These are phyloP conservation scores for Drosophila mauritiana DNA, from an alignment of 1,140 invertebrate genomes.

Conservation along the genomic window DNA sequence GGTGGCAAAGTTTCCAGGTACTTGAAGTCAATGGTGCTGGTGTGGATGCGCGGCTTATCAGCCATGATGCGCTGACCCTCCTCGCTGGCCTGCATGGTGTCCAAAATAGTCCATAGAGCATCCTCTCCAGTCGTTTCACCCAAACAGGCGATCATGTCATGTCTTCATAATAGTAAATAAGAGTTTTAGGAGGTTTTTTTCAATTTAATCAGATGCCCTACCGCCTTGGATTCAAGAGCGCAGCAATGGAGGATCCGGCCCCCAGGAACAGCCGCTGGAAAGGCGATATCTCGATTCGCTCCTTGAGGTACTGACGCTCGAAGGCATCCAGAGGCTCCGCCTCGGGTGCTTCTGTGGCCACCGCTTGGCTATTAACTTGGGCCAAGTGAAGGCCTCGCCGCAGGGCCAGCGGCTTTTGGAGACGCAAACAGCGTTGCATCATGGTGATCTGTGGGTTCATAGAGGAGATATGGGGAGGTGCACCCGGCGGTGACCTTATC, in stretches of 20 bases:
- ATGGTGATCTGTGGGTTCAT: conserved; percentile 53
- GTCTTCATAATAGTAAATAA: conserved; percentile 82
- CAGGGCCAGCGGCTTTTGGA: conserved; percentile 28
- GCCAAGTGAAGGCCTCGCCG: conserved; percentile 9
- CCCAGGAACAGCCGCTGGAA: conserved; percentile 92
- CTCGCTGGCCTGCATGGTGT: conserved; percentile 85
- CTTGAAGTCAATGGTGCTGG: conserved; percentile 91
- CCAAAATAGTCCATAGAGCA: conserved; percentile 90
- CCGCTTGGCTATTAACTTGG: conserved; percentile 15
- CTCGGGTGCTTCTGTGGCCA: conserved; percentile 28
- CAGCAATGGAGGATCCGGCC: conserved; percentile 91
- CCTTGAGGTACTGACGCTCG: conserved; percentile 80
- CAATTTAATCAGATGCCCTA: conserved; percentile 7
- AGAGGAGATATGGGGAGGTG: conserved; percentile 29
- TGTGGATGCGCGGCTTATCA: conserved; percentile 94
- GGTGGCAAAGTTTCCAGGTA: conserved; percentile 89
- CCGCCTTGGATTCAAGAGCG: conserved; percentile 89
- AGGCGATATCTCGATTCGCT: conserved; percentile 89
- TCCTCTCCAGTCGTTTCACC: conserved; percentile 94
- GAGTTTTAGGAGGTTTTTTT: too few species aligned
- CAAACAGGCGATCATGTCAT: conserved; percentile 97
- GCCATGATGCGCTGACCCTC: conserved; percentile 91
- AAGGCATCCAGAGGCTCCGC: conserved; percentile 53
- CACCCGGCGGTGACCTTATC: conserved; percentile 46
- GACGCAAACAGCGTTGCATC: conserved; percentile 55